phyloP scores from a whole-genome alignment of 2,888 invertebrate genomes.

The Pinctada fucata region DNA sequence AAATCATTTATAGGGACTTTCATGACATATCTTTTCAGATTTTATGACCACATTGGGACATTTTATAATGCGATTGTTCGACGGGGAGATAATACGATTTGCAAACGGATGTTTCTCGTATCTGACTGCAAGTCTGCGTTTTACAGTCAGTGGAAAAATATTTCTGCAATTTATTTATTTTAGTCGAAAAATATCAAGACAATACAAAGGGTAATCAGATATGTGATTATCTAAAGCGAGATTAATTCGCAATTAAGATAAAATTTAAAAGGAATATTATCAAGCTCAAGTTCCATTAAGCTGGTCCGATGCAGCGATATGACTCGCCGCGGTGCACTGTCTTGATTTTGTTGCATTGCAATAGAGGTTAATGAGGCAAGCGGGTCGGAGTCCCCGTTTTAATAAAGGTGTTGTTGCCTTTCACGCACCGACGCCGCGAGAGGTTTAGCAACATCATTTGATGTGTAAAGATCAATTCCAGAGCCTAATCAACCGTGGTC shows the following conservation, averaged over 20 bases:
- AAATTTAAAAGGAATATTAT: neutral
- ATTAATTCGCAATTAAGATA: neutral
- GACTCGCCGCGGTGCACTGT: neutral
- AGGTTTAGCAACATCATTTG: neutral
- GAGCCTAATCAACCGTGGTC: neutral
- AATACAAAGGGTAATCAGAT: too few species aligned
- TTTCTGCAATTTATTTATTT: neutral
- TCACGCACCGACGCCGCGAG: neutral
- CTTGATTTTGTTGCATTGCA: neutral
- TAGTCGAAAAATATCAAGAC: too few species aligned
- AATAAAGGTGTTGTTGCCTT: neutral
- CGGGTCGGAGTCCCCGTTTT: neutral
- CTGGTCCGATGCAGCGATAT: too few species aligned
- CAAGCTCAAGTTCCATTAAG: too few species aligned
- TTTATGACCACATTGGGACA: neutral
- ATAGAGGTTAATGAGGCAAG: neutral
- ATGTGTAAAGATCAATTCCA: neutral
- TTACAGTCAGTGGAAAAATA: neutral
- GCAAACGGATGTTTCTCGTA: neutral
- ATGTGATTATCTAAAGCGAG: neutral
- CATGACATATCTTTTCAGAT: neutral
- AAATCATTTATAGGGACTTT: neutral
- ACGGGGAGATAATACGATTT: too few species aligned
- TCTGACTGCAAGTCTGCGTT: neutral
- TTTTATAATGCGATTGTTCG: too few species aligned